phyloP scores from a whole-genome alignment of 2,888 invertebrate species.

The Acleris laterana region DNA sequence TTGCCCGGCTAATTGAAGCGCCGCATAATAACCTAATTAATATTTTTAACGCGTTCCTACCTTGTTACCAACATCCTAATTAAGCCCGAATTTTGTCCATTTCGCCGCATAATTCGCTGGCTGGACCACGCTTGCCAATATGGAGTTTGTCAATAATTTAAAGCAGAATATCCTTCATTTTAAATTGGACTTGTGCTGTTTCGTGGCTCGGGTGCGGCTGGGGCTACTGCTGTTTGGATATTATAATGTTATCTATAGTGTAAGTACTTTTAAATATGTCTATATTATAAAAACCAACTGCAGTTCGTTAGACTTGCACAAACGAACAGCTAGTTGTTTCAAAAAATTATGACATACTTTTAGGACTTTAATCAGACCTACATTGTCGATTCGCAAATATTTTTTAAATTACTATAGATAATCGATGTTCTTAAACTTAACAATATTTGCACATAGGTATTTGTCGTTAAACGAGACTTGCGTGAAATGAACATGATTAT shows the following conservation, averaged over 20 bases:
- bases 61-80: slow-evolving; percentile 30
- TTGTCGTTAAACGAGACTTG: no score
- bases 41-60: slow-evolving; percentile 7
- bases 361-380: no score
- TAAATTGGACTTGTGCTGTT: slow-evolving; percentile 28
- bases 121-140: slow-evolving; percentile 13
- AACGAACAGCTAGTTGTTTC: no score
- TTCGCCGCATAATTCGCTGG: slow-evolving; percentile 11
- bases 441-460: no score
- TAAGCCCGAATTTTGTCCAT: slow-evolving; percentile 21
- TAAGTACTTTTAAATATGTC: no score
- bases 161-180: slow-evolving; percentile 15
- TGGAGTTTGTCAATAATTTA: slow-evolving; percentile 20
- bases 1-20: slow-evolving; percentile 8
- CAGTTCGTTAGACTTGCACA: no score
- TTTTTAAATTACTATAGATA: no score
- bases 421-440: no score
- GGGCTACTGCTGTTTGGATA: slow-evolving; percentile 25
- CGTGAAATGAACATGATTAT: no score
- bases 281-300: no score
- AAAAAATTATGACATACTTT: no score
- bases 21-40: slow-evolving; percentile 6
- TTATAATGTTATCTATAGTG: slow-evolving; percentile 26
- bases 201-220: slow-evolving; percentile 20
- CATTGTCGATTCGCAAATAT: no score